Base-by-base conservation (phyloP, 2,797 vertebrate species). In the Coregonus ussuriensis region DNA sequence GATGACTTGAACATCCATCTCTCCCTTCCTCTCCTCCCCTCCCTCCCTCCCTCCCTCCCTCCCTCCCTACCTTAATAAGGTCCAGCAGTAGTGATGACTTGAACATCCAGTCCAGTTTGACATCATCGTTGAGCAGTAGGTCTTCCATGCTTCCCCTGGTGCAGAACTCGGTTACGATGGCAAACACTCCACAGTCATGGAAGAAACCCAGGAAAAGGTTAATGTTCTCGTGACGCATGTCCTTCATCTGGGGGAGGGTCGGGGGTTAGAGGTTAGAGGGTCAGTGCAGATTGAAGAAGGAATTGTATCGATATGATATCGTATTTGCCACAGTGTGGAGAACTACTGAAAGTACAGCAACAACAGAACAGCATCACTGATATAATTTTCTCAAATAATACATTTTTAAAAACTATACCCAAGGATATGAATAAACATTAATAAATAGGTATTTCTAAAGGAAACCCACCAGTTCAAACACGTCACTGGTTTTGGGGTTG, bases 151-250 rank as follows among this genome's bases (percentile, higher is more conserved):
- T 99, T 41, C 96, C 95, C 72, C 95, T 88, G 78, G 96, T 96
- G 88, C 96, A 97, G 89, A 95, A 97, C 86, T 98, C 96, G 0
- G 95, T 97, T 82, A 98, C 95, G 11, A 96, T 94, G 79, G 96
- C 96, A 47, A 97, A 96, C 16, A 97, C 93, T 5, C 95, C 95
- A 0, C 92, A 96, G 90, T 98, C 97, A 0, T 92, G 96, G 77
- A 98, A 97, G 90, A 97, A 97, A 1, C 96, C 97, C 80, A 98
- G 84, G 87, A 98, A 97, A 1, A 93, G 92, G 83, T 97, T 98
- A 59, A 98, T 79, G 3, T 98, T 98, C 86, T 98, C 96, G 41
- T 98, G 96, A 4, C 91, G 93, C 79, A 98, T 88, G 82, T 97
- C 95, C 70, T 95, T 97, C 95, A 99, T 97, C 96, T 98, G 91